phyloP scores from a whole-genome alignment of 2,888 invertebrate genomes.

The Teinopalpus imperialis region DNA sequence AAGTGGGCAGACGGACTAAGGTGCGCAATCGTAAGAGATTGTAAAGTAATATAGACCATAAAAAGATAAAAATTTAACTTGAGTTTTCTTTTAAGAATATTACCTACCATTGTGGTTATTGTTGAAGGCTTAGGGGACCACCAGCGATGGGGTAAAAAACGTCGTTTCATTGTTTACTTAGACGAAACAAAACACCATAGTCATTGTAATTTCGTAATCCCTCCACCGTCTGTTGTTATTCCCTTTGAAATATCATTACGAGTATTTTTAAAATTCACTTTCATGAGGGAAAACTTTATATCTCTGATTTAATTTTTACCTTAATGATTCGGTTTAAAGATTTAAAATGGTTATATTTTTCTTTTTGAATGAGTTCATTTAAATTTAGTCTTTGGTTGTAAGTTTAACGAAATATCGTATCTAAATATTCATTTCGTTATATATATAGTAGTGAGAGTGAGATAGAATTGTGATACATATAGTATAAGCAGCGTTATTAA shows the following conservation, averaged over 20 bases:
- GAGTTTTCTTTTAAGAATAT: constrained; percentile 36
- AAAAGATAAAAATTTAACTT: constrained; percentile 14
- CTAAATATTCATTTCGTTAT: too few species aligned
- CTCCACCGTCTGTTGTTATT: constrained; percentile 33
- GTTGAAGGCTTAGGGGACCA: constrained; percentile 40
- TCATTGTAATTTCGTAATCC: constrained; percentile 54
- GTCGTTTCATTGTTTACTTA: constrained; percentile 53
- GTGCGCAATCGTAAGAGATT: background rate
- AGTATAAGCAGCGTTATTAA: too few species aligned
- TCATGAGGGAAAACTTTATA: too few species aligned
- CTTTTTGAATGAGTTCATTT: too few species aligned
- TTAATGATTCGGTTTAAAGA: background rate
- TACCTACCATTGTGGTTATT: constrained; percentile 31
- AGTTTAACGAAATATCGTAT: too few species aligned
- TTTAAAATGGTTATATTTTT: too few species aligned
- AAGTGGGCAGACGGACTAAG: too few species aligned
- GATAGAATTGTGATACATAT: too few species aligned
- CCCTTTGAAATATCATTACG: constrained; percentile 25
- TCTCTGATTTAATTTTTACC: background rate
- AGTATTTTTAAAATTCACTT: constrained; percentile 34
- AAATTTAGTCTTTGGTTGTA: too few species aligned
- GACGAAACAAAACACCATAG: constrained; percentile 43
- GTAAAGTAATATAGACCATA: constrained; percentile 2
- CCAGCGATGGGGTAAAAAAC: constrained; percentile 44
- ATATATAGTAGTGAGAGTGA: too few species aligned